Percentiles rank a stretch among this genome's conserved stretches.
Evolutionary conservation across 2,797 vertebrate genomes (phyloP).

Genomic region (Coracias cyanogaster): DNA sequence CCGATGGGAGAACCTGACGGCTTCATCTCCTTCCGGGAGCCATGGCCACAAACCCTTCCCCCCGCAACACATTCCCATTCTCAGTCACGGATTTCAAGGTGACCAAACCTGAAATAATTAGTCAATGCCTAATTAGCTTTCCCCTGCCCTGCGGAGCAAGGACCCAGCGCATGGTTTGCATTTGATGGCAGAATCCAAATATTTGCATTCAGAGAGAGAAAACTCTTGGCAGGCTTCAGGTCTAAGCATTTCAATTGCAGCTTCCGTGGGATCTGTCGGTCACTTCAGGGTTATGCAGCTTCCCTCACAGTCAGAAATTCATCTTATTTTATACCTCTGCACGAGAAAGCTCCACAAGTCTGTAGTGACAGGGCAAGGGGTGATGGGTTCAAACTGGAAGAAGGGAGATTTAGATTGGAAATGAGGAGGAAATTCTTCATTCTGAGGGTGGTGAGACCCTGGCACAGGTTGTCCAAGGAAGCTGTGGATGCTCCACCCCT

Average conservation of each 20-base stretch:
- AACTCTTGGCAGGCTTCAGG: fast-evolving
- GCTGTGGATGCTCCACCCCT: no score
- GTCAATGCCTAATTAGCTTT: neutral
- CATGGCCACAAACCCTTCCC: fast-evolving
- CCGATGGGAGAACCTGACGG: fast-evolving
- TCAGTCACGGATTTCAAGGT: fast-evolving
- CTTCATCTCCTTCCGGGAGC: neutral
- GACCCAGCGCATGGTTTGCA: neutral
- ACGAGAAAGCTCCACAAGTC: no score
- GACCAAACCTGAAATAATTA: neutral
- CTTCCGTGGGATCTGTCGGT: neutral
- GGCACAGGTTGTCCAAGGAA: no score
- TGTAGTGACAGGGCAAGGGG: no score
- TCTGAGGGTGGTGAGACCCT: no score
- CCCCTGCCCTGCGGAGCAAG: neutral
- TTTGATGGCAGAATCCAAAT: neutral
- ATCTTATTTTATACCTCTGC: neutral
- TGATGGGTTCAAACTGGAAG: no score
- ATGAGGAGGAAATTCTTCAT: no score
- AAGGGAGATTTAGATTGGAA: no score
- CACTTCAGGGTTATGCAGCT: neutral
- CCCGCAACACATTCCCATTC: neutral
- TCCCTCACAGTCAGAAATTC: neutral
- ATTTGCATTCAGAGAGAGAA: neutral
- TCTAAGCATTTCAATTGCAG: neutral